Conservation (phyloP, 2,797 vertebrate species). For the Vespertilio murinus region DNA sequence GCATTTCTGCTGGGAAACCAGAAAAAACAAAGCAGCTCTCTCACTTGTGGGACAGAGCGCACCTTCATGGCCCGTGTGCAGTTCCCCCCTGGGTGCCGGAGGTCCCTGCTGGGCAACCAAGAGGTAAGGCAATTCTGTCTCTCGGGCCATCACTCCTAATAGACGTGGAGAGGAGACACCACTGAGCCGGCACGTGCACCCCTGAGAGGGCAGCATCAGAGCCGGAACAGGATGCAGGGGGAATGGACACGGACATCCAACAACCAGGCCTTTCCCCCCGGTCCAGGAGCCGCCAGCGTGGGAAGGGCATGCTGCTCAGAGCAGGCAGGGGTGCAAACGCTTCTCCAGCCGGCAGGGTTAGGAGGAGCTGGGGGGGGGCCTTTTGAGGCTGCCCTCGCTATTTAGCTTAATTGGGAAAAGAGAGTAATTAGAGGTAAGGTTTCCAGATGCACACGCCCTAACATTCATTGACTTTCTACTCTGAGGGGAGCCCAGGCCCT, state of each 20-base stretch:
- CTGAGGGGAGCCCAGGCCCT: not conserved
- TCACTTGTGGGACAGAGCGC: not conserved
- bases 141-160: not conserved
- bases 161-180: not conserved
- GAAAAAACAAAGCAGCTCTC: not conserved
- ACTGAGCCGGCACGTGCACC: not conserved
- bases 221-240: not conserved
- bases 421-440: not conserved
- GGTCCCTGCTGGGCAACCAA: not conserved
- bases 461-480: not conserved
- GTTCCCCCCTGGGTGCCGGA: not conserved
- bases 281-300: not conserved
- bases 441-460: not conserved
- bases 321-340: not conserved
- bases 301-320: not conserved
- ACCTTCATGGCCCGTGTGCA: not conserved
- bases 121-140: not conserved
- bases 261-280: not conserved
- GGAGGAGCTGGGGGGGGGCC: not conserved
- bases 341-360: not conserved
- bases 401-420: conserved; percentile 26
- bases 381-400: not conserved
- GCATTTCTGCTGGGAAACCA: not conserved
- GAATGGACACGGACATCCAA: no score
- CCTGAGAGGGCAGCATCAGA: not conserved